Conservation (phyloP, 2,113 vertebrate species). For the Mesitornis unicolor region DNA sequence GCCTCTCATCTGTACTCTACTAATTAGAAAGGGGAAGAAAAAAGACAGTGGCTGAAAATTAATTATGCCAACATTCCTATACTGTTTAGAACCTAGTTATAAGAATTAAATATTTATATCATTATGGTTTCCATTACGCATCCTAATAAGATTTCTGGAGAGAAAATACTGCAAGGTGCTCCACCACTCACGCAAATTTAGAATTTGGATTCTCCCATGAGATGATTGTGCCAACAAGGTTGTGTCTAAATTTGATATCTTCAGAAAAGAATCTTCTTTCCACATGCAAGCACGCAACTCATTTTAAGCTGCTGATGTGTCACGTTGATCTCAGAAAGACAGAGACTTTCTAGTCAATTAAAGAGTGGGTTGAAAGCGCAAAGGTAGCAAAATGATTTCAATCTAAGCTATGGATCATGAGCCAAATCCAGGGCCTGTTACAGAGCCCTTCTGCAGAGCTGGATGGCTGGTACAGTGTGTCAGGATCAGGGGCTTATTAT, state of each 20-base stretch:
- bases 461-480: background rate
- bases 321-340: background rate
- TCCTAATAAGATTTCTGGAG: conserved; percentile 19
- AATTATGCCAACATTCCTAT: conserved; percentile 59
- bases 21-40: conserved; percentile 69
- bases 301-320: background rate
- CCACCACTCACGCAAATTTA: background rate
- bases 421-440: background rate
- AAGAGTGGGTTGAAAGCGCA: background rate
- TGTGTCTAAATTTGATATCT: background rate
- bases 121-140: conserved; percentile 50
- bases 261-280: background rate
- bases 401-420: background rate
- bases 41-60: conserved; percentile 56
- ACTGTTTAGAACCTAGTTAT: conserved; percentile 60
- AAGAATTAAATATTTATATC: conserved; percentile 69
- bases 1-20: conserved; percentile 40
- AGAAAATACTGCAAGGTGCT: conserved; percentile 22
- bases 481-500: background rate
- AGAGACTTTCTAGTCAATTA: background rate
- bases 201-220: background rate
- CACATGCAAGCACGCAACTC: background rate
- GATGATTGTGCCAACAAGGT: background rate
- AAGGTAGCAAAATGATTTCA: background rate
- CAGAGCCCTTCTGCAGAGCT: background rate